phyloP scores from a whole-genome alignment of 2,888 invertebrate species.

The Andrena haemorrhoa region DNA sequence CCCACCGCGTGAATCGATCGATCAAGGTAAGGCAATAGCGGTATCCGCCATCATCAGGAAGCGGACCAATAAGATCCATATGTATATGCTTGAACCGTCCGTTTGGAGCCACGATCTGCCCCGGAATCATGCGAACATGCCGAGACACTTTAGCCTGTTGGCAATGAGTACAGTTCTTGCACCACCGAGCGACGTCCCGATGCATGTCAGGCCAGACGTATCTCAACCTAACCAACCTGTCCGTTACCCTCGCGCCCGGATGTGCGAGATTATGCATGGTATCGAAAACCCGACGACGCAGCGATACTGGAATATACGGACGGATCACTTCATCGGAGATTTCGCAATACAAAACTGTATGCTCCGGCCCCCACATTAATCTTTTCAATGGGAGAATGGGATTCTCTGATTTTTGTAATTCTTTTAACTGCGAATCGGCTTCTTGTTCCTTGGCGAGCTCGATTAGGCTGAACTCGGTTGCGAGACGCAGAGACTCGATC shows the following conservation, averaged over 20 bases:
- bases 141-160: neutral
- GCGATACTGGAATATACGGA: neutral
- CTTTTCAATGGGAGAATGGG: no score
- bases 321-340: neutral
- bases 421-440: no score
- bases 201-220: constrained; percentile 15
- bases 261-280: neutral
- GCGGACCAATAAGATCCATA: neutral
- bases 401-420: no score
- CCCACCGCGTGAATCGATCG: constrained; percentile 6
- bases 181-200: constrained; percentile 6
- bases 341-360: neutral
- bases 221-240: neutral
- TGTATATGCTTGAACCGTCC: neutral
- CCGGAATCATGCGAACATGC: neutral
- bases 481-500: neutral
- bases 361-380: no score
- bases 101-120: no score
- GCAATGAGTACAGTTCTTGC: neutral
- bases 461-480: neutral
- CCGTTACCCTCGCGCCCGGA: neutral
- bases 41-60: neutral
- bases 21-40: neutral
- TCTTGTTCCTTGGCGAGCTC: no score
- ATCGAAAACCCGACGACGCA: neutral